phyloP scores from a whole-genome alignment of 2,113 vertebrate species.

The Hypocryptadius cinnamomeus region DNA sequence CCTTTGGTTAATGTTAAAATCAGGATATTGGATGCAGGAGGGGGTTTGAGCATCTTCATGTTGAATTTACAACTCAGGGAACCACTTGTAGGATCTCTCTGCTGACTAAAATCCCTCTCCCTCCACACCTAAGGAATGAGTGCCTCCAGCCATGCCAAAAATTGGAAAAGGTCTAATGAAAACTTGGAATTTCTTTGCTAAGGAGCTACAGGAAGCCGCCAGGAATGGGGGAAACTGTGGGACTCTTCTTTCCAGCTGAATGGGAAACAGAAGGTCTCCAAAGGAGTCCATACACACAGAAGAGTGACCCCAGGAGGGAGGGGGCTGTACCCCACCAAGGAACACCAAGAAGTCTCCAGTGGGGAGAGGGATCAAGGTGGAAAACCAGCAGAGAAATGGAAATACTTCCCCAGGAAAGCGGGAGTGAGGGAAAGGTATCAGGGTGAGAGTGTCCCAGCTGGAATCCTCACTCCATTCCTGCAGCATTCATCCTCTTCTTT shows the following conservation, averaged over 20 bases:
- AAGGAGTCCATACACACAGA: neutral
- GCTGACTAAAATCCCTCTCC: neutral
- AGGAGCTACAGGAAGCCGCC: neutral
- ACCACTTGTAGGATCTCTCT: neutral
- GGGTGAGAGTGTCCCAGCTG: neutral
- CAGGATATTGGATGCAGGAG: fast-evolving
- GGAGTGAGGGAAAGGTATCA: neutral
- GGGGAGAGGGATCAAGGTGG: neutral
- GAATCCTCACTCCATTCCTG: neutral
- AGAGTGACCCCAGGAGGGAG: neutral
- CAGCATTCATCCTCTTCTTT: neutral
- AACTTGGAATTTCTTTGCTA: neutral
- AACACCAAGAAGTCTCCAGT: neutral
- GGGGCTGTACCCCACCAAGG: neutral
- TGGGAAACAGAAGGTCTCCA: neutral
- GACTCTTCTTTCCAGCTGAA: neutral
- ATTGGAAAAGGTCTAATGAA: neutral
- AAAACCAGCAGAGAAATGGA: neutral
- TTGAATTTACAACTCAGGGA: neutral
- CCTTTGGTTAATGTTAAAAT: neutral
- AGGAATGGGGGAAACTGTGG: too few relatives aligned
- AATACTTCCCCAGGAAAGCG: neutral
- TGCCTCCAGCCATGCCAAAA: neutral
- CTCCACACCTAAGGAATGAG: neutral
- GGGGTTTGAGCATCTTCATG: neutral